Evolutionary conservation across 1,140 invertebrate species (phyloP).

Genomic region (Fopius arisanus): DNA sequence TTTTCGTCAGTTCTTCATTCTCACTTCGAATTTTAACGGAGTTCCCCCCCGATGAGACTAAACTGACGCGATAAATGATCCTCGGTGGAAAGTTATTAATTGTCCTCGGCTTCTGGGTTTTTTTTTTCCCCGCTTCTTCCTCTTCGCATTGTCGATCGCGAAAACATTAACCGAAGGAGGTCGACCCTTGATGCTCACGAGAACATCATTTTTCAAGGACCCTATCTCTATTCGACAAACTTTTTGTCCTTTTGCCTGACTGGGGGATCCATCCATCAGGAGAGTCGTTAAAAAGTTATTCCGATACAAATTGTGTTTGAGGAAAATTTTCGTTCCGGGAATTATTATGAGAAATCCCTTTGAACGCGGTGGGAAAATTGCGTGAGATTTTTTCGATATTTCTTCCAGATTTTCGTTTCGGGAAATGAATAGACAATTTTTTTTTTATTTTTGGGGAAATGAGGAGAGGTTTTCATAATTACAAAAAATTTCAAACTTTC

Average conservation of each 20-base stretch:
- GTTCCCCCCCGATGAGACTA: conserved; percentile 39
- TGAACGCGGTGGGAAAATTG: too few species aligned
- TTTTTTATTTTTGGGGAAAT: too few species aligned
- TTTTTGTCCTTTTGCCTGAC: not conserved
- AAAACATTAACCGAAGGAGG: conserved; percentile 59
- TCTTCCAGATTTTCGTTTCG: too few species aligned
- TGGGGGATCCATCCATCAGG: conserved; percentile 57
- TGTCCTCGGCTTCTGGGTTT: conserved; percentile 46
- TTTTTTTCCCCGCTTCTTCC: conserved; percentile 47
- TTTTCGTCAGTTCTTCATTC: conserved; percentile 20
- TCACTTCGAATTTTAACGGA: not conserved
- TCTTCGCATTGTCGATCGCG: conserved; percentile 58
- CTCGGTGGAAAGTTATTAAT: conserved; percentile 63
- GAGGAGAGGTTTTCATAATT: too few species aligned
- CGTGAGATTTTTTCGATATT: too few species aligned
- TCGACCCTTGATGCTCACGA: conserved; percentile 24
- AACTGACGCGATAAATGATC: conserved; percentile 66
- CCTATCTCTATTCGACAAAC: conserved; percentile 12
- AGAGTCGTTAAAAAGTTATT: conserved; percentile 64
- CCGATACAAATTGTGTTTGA: conserved; percentile 23
- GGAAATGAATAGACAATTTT: too few species aligned
- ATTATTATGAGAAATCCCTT: too few species aligned
- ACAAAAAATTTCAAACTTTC: too few species aligned
- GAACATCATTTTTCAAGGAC: conserved; percentile 63
- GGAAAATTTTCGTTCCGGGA: not conserved